Evolutionary conservation across 2,113 vertebrate genomes (phyloP).

Genomic region (Proterorhinus semilunaris): DNA sequence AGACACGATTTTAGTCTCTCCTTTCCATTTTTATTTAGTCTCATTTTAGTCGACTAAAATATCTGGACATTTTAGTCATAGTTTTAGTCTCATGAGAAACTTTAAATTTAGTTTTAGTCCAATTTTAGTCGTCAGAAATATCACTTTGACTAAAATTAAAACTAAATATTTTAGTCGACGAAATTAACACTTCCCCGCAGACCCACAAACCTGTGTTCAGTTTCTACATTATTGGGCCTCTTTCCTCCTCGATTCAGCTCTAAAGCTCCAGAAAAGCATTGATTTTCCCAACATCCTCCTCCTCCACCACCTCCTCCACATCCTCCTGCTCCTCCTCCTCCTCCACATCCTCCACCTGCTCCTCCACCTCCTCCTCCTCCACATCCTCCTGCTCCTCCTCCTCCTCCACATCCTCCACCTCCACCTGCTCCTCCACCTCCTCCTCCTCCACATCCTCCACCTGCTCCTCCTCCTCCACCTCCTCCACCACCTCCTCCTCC

Average conservation of each 20-base stretch:
- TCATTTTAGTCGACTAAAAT: too few species aligned
- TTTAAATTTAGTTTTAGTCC: too few species aligned
- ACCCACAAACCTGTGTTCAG: conserved; percentile 2
- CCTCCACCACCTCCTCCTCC: conserved; percentile 2
- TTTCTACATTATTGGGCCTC: neutral
- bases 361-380: conserved; percentile 2
- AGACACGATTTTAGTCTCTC: too few species aligned
- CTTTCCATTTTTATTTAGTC: too few species aligned
- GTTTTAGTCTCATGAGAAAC: too few species aligned
- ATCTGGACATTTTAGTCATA: too few species aligned
- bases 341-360: conserved; percentile 1
- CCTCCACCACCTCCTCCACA: neutral
- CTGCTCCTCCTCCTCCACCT: conserved; percentile 4
- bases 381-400: conserved; percentile 1
- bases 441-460: too few species aligned
- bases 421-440: too few species aligned
- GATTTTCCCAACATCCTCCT: conserved; percentile 3
- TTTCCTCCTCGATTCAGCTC: neutral
- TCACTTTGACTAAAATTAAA: too few species aligned
- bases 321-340: conserved; percentile 5
- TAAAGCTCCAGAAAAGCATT: conserved; percentile 5
- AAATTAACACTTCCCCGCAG: neutral
- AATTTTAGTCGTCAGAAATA: too few species aligned
- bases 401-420: neutral
- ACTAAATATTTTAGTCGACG: too few species aligned